Base-by-base conservation (phyloP, 1,140 invertebrate genomes). In the Heliconius melpomene region DNA sequence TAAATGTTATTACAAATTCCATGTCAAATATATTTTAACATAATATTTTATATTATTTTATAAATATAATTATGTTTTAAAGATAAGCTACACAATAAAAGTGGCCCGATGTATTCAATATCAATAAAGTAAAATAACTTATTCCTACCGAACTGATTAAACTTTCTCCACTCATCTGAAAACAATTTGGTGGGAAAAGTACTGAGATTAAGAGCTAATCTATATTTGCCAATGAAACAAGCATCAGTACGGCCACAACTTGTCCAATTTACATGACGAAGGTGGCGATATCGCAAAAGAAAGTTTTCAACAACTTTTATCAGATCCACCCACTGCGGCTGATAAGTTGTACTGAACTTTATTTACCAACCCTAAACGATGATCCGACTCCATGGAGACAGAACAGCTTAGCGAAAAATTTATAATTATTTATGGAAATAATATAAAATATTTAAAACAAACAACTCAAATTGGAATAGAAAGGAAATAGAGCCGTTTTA, bases 261-360 rank as follows among this genome's bases (percentile, higher is more conserved):
- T 91, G 90, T 92, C 90, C 88, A 93, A 94, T 93, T 91, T 93
- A 93, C 89, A 93, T 94, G 91, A 93, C 88, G 91, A 86, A 93
- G 91, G 90, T 92, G 91, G 87, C 87, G 91, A 92, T 92, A 91
- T 92, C 89, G 88, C 87, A 88, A 91, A 91, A 91, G 91, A 92
- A 93, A 93, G 86, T 93, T 92, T 84, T 78, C 79, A 83, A 88
- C 88, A 93, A 93, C 91, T 93, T 93, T 93, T 93, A 93, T 93
- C 90, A 89, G 90, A 94, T 92, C 87, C 85, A 79, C 87, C 89
- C 88, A 89, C 85, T 87, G 88, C 86, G 87, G 85, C 87, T 93
- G 91, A 92, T 93, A 89, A 93, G 92, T 90, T 91, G 89, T 89
- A 85, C 86, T 77, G 79, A 92, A 92, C 88, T 94, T 92, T 93